Conservation (phyloP, 2,113 vertebrate species). For the Ciconia maguari region DNA sequence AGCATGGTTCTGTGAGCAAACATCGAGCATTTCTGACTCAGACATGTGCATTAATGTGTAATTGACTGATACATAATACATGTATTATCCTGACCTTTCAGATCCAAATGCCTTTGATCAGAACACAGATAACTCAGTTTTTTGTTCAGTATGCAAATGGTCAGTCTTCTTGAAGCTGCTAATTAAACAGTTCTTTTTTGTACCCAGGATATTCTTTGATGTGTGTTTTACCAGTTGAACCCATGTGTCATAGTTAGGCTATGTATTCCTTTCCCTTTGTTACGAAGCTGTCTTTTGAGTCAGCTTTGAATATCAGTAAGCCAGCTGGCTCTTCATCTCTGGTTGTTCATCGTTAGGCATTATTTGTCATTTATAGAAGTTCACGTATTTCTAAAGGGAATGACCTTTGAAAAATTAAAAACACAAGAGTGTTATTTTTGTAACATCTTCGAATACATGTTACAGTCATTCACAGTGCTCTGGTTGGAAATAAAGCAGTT, state of each 20-base stretch:
- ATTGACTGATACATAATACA: neutral
- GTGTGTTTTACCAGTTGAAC: neutral
- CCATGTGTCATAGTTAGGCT: neutral
- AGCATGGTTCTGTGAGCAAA: neutral
- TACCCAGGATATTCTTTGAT: neutral
- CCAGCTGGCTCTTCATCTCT: neutral
- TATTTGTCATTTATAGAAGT: neutral
- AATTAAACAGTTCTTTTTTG: neutral
- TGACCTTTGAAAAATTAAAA: neutral
- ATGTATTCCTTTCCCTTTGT: neutral
- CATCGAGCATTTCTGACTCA: neutral
- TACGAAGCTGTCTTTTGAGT: neutral
- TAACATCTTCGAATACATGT: neutral
- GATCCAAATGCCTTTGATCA: slow-evolving; percentile 1
- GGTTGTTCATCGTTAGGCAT: neutral
- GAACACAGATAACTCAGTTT: neutral
- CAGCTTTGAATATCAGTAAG: neutral
- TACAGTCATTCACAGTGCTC: neutral
- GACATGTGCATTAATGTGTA: neutral
- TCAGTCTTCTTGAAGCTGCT: neutral
- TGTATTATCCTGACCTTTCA: neutral
- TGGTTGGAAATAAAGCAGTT: neutral
- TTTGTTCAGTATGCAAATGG: slow-evolving; percentile 20
- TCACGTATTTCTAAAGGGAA: neutral
- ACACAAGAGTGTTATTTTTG: neutral